These are phyloP conservation scores for Glossophaga mutica DNA, from an alignment of 2,797 vertebrate genomes.

Conservation along the genomic window DNA sequence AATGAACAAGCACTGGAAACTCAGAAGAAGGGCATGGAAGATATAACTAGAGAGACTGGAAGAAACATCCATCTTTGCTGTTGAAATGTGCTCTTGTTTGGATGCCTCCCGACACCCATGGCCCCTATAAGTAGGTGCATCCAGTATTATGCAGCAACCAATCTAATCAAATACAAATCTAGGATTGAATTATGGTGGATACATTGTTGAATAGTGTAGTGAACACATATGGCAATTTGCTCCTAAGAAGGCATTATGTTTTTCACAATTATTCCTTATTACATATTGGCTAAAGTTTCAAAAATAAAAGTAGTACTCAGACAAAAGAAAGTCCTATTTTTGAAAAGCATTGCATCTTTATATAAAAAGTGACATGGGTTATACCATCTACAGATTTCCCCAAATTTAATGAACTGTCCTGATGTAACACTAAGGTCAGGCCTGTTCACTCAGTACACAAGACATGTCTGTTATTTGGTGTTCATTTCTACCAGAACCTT, in stretches of 20 bases:
- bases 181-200: background rate
- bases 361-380: background rate
- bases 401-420: background rate
- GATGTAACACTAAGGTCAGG: background rate
- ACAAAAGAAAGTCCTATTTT: background rate
- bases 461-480: background rate
- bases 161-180: background rate
- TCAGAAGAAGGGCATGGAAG: background rate
- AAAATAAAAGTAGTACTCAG: background rate
- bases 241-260: background rate
- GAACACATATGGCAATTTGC: background rate
- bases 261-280: background rate
- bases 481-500: background rate
- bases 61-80: background rate
- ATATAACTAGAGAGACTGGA: background rate
- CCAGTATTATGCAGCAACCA: background rate
- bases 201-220: background rate
- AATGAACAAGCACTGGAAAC: background rate
- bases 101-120: accelerated
- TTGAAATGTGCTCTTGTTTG: background rate
- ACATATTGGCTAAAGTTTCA: background rate
- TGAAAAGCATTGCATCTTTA: background rate
- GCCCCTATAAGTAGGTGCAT: accelerated
- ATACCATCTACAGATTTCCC: background rate
- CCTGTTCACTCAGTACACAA: background rate